These are phyloP conservation scores for Engraulis encrasicolus DNA, from an alignment of 2,113 vertebrate species.

Conservation along the genomic window DNA sequence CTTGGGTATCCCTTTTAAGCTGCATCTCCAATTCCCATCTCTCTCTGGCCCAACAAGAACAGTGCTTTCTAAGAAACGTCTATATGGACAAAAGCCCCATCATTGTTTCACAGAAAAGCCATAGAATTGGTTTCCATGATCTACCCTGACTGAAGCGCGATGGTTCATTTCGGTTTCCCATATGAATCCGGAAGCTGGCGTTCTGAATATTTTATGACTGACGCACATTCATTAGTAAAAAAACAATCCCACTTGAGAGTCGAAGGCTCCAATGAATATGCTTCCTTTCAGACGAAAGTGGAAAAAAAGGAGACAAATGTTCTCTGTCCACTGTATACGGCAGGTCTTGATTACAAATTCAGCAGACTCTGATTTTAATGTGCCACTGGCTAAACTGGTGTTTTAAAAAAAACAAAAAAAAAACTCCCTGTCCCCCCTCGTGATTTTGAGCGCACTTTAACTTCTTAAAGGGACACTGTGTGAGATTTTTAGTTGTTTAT, in stretches of 20 bases:
- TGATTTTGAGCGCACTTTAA: neutral
- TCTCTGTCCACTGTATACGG: slow-evolving; percentile 27
- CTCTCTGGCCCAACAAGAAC: neutral
- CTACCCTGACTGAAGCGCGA: slow-evolving; percentile 18
- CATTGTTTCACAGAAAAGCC: neutral
- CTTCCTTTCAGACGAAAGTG: slow-evolving; percentile 23
- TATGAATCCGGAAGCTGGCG: slow-evolving; percentile 12
- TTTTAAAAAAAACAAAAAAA: no score
- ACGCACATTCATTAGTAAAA: neutral
- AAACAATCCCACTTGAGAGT: slow-evolving; percentile 20
- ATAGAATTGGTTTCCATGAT: neutral
- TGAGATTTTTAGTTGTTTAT: no score
- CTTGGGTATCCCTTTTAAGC: neutral
- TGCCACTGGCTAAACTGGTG: neutral
- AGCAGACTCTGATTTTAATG: neutral
- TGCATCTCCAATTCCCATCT: neutral
- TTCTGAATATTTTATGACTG: slow-evolving; percentile 43
- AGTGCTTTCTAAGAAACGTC: slow-evolving; percentile 1
- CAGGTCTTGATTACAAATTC: neutral
- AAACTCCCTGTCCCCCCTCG: neutral
- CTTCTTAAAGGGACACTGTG: neutral
- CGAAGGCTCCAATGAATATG: slow-evolving; percentile 30
- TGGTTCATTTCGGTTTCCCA: slow-evolving; percentile 35
- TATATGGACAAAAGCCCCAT: neutral
- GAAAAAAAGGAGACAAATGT: slow-evolving; percentile 25